Conservation (phyloP, 2,888 invertebrate genomes). For the Choristoneura rosaceana region DNA sequence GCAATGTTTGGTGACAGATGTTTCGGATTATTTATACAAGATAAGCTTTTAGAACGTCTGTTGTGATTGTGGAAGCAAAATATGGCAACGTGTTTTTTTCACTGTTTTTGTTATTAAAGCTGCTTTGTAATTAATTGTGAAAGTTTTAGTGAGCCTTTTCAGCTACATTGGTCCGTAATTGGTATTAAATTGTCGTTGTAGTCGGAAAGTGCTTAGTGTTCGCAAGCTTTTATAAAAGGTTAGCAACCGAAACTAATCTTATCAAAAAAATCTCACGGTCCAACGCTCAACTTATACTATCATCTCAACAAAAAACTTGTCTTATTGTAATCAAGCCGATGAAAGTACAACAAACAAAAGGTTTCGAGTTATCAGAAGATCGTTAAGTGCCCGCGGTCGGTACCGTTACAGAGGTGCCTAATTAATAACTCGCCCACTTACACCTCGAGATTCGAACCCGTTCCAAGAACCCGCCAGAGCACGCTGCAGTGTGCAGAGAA, state of each 20-base stretch:
- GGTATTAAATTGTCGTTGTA: neutral
- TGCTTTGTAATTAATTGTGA: neutral
- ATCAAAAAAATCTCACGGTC: conserved; percentile 56
- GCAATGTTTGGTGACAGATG: conserved; percentile 4
- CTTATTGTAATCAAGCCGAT: conserved; percentile 65
- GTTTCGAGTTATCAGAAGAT: conserved; percentile 67
- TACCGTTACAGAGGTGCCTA: conserved; percentile 73
- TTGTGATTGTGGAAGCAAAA: neutral
- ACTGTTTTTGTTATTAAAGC: conserved; percentile 2
- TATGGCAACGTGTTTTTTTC: conserved; percentile 5
- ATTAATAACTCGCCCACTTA: conserved; percentile 79
- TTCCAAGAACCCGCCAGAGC: conserved; percentile 61
- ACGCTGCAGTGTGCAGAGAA: conserved; percentile 71
- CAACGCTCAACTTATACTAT: conserved; percentile 47
- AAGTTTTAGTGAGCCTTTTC: conserved; percentile 24
- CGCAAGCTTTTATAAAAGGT: conserved; percentile 50
- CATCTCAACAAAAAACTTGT: conserved; percentile 53
- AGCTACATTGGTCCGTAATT: neutral
- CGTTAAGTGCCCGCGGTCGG: conserved; percentile 63
- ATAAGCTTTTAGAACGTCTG: conserved; percentile 3
- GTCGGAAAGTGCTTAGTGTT: conserved; percentile 42
- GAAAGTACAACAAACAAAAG: conserved; percentile 63
- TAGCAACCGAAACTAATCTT: conserved; percentile 56
- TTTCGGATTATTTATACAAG: conserved; percentile 3
- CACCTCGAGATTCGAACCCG: conserved; percentile 64